These are phyloP conservation scores for Zhuqinia jingwanae DNA, from an alignment of 2,888 invertebrate genomes.

Conservation along the genomic window DNA sequence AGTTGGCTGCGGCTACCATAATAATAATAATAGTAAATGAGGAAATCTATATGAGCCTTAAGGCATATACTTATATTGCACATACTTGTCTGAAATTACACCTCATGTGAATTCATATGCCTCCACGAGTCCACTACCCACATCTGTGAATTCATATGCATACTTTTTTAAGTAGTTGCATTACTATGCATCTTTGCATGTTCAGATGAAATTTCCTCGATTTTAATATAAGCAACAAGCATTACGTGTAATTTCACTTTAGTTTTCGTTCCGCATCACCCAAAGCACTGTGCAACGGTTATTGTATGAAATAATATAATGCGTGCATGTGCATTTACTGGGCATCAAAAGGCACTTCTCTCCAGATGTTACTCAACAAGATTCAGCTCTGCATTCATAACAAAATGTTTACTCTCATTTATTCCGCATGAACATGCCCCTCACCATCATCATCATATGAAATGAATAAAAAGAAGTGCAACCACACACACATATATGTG, in stretches of 20 bases:
- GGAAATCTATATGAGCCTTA: too few species aligned
- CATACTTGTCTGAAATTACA: too few species aligned
- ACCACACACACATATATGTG: background rate
- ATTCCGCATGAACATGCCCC: background rate
- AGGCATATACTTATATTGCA: too few species aligned
- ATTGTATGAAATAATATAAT: too few species aligned
- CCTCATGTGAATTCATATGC: too few species aligned
- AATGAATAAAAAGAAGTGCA: background rate
- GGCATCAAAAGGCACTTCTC: conserved; percentile 1
- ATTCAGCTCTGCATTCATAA: background rate
- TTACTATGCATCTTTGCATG: conserved; percentile 1
- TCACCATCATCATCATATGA: background rate
- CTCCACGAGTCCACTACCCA: too few species aligned
- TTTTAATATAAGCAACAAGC: too few species aligned
- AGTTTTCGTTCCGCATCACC: background rate
- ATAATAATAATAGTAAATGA: too few species aligned
- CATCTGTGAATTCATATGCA: background rate
- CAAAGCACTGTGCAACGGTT: background rate
- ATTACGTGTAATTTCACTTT: background rate
- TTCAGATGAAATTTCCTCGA: background rate
- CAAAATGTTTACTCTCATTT: background rate
- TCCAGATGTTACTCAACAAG: conserved; percentile 20
- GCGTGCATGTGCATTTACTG: background rate
- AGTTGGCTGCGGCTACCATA: too few species aligned
- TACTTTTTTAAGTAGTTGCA: background rate